Evolutionary conservation across 2,888 invertebrate genomes (phyloP).

Genomic region (Pachliopta kotzebuea): DNA sequence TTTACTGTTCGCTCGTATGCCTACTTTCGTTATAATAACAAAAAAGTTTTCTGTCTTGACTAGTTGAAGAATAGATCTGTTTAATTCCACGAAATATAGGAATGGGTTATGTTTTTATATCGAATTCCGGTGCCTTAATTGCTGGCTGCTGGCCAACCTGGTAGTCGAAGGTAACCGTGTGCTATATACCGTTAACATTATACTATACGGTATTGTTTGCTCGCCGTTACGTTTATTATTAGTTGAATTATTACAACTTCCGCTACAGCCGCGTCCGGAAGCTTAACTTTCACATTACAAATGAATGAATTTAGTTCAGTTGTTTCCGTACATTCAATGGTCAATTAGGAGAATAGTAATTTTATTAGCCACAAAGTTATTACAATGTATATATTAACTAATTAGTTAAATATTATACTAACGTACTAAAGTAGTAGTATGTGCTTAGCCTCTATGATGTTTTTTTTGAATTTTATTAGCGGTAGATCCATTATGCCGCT

Average conservation of each 20-base stretch:
- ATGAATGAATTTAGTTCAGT: neutral
- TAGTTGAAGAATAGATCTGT: neutral
- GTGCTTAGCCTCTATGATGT: no score
- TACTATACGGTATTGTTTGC: neutral
- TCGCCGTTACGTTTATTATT: slow-evolving; percentile 1
- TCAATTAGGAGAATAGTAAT: neutral
- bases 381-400: no score
- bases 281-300: neutral
- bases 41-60: no score
- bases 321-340: neutral
- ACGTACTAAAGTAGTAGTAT: no score
- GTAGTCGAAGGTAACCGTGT: neutral
- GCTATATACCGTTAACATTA: neutral
- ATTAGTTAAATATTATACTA: no score
- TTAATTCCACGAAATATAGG: neutral
- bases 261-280: neutral
- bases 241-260: neutral
- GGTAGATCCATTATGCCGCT: no score
- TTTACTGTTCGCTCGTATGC: no score
- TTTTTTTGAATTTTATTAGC: no score
- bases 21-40: no score
- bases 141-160: neutral
- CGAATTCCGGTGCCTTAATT: neutral
- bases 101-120: slow-evolving; percentile 1
- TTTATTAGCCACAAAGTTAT: neutral